A percentile compares a stretch with the other conserved stretches of the same genome.
phyloP scores from a whole-genome alignment of 2,888 invertebrate species.

The Dolomedes plantarius region DNA sequence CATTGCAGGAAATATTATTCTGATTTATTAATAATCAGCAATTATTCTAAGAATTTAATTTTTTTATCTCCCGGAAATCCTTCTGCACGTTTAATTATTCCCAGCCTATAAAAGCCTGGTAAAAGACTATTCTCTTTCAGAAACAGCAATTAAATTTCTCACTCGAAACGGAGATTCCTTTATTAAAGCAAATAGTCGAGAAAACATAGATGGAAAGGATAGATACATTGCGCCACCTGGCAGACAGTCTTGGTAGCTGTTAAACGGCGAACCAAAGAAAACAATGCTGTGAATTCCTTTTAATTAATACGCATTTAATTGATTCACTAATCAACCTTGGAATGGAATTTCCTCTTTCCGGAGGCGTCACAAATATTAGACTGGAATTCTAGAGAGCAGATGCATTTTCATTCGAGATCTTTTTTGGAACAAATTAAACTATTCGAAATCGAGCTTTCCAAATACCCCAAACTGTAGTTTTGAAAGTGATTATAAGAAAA shows the following conservation, averaged over 20 bases:
- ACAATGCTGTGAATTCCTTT: constrained; percentile 41
- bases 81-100: neutral
- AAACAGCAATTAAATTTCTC: neutral
- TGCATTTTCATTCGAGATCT: neutral
- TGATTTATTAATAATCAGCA: neutral
- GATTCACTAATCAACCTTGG: constrained; percentile 47
- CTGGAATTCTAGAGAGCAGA: neutral
- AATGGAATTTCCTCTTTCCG: constrained; percentile 21
- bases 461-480: too few relatives aligned
- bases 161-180: neutral
- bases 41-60: neutral
- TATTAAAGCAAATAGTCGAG: neutral
- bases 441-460: too few relatives aligned
- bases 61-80: neutral
- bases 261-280: constrained; percentile 13
- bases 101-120: neutral
- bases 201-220: neutral
- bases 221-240: neutral
- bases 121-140: neutral
- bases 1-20: too few relatives aligned
- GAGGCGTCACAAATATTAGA: neutral
- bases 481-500: too few relatives aligned
- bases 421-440: too few relatives aligned
- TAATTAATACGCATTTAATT: constrained; percentile 43
- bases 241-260: neutral